Conservation (phyloP, 1,140 invertebrate genomes). For the Drosophila subobscura region DNA sequence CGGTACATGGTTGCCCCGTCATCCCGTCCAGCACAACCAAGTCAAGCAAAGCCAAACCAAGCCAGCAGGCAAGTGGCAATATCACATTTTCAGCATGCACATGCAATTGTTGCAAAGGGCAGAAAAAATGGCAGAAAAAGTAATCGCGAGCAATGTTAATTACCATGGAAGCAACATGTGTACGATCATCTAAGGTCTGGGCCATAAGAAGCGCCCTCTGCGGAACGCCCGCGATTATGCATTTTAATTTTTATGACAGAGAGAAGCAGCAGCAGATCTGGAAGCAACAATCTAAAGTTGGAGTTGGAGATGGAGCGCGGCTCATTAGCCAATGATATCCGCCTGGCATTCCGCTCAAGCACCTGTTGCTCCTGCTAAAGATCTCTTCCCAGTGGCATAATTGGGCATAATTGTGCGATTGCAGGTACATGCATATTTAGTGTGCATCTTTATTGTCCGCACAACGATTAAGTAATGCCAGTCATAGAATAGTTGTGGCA, state of each 20-base stretch:
- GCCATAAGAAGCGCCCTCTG: conserved; percentile 20
- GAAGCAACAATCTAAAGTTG: neutral
- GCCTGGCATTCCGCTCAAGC: conserved; percentile 44
- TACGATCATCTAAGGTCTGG: neutral
- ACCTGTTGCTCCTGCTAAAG: conserved; percentile 36
- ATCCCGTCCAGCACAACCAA: too few relatives aligned
- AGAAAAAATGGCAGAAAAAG: conserved; percentile 17
- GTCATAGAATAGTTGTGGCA: conserved; percentile 26
- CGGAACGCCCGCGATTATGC: conserved; percentile 60
- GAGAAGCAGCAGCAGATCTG: conserved; percentile 24
- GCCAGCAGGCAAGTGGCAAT: conserved; percentile 43
- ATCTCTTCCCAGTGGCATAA: conserved; percentile 69
- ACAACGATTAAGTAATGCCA: conserved; percentile 49
- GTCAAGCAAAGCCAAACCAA: too few relatives aligned
- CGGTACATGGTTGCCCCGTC: conserved; percentile 9
- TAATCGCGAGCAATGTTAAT: conserved; percentile 58
- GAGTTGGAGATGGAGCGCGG: conserved; percentile 14
- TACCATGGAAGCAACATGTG: conserved; percentile 16
- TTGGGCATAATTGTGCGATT: conserved; percentile 78
- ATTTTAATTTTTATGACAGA: conserved; percentile 61
- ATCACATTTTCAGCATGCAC: conserved; percentile 52
- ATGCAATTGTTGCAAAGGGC: conserved; percentile 50
- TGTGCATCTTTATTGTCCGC: conserved; percentile 60
- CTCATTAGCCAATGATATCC: conserved; percentile 80
- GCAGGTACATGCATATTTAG: conserved; percentile 50